Percentiles rank a stretch among this genome's conserved stretches.
Conservation (phyloP, 2,797 vertebrate genomes). For the Oreonectes daqikongensis region DNA sequence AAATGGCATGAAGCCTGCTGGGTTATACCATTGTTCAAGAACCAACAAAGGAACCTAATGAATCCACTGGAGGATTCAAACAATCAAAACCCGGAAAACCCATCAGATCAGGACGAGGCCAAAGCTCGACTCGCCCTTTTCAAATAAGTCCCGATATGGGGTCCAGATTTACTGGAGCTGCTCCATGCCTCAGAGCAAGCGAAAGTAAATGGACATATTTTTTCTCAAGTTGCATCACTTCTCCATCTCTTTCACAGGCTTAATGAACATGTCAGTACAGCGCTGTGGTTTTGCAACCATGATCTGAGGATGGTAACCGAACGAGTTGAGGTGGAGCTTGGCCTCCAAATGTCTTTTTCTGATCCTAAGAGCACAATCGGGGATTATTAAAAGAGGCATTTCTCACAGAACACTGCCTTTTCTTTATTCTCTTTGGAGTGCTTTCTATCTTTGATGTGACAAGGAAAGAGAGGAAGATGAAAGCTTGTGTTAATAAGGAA, state of each 20-base stretch:
- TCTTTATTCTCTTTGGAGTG: constrained; percentile 4
- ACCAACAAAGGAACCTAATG: constrained; percentile 21
- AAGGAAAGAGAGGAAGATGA: constrained; percentile 29
- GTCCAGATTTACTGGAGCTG: not conserved
- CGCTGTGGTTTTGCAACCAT: constrained; percentile 4
- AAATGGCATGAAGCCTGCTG: not conserved
- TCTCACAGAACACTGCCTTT: not conserved
- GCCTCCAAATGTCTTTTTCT: not conserved
- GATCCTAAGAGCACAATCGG: not conserved
- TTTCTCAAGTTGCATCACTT: not conserved
- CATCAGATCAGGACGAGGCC: not conserved
- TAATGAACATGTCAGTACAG: constrained; percentile 21
- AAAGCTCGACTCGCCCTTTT: not conserved
- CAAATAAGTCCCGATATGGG: constrained; percentile 1
- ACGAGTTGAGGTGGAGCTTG: not conserved
- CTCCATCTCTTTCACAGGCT: not conserved
- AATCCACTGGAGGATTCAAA: constrained; percentile 15
- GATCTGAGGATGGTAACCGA: not conserved
- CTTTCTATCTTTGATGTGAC: constrained; percentile 32
- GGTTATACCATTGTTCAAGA: not conserved
- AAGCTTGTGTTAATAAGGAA: constrained; percentile 22
- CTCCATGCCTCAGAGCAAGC: not conserved
- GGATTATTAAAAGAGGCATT: constrained; percentile 4
- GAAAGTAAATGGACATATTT: constrained; percentile 1
- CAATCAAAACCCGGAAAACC: not conserved